Percentiles rank a stretch among this genome's conserved stretches.
Evolutionary conservation across 37 sponge, comb jelly and placozoan species (phyloP).

Genomic region (Mnemiopsis leidyi): DNA sequence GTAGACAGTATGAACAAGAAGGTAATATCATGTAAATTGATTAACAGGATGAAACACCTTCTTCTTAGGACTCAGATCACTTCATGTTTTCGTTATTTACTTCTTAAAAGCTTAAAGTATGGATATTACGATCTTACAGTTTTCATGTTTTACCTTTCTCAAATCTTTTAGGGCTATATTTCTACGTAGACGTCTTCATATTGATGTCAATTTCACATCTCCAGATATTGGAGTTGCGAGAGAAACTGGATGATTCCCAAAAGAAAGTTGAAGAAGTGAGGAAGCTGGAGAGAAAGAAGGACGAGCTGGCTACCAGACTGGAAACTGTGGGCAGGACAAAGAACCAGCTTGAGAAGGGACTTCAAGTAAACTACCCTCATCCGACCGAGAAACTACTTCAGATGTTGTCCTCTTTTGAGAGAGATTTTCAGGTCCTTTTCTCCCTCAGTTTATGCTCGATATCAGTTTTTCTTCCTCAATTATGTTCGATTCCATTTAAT

Average conservation of each 20-base stretch:
- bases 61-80: no score
- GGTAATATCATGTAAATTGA: no score
- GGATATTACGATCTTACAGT: no score
- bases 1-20: not conserved
- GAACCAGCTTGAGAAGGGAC: slow-evolving; percentile 69
- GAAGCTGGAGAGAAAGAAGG: slow-evolving; percentile 60
- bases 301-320: not conserved
- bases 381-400: slow-evolving; percentile 47
- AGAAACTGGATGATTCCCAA: slow-evolving; percentile 67
- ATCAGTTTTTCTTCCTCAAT: not conserved
- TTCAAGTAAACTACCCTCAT: not conserved
- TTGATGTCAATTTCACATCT: no score
- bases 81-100: no score
- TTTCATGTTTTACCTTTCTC: no score
- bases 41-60: no score
- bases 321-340: slow-evolving; percentile 69
- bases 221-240: slow-evolving; percentile 70
- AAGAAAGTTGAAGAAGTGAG: slow-evolving; percentile 70
- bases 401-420: slow-evolving; percentile 53
- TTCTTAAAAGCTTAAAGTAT: no score
- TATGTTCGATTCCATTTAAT: no score
- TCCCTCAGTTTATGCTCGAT: no score
- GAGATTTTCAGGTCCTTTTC: slow-evolving; percentile 2
- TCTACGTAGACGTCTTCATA: no score
- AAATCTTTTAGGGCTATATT: no score